These are phyloP conservation scores for Orthosia cruda DNA, from an alignment of 2,888 invertebrate genomes.

Conservation along the genomic window DNA sequence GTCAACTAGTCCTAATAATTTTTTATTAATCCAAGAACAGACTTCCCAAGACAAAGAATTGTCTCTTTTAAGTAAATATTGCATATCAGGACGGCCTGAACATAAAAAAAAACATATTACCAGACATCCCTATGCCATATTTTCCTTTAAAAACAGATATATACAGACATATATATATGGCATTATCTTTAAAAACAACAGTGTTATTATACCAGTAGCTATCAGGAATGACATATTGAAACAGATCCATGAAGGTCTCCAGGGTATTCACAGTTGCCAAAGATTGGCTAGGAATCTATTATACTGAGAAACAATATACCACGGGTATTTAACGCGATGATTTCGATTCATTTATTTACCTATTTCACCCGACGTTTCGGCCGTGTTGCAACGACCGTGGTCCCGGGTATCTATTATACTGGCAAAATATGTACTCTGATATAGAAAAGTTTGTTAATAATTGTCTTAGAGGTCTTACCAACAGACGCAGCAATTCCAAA, in stretches of 20 bases:
- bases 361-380: no score
- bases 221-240: not conserved
- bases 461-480: not conserved
- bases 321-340: no score
- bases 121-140: not conserved
- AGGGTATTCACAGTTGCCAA: slow-evolving; percentile 10
- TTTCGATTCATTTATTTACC: no score
- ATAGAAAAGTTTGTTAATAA: slow-evolving; percentile 4
- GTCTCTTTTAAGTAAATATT: not conserved
- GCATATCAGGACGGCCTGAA: not conserved
- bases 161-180: not conserved
- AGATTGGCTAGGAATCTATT: not conserved
- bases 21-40: not conserved
- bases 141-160: slow-evolving; percentile 7
- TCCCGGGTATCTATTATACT: slow-evolving; percentile 5
- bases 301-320: no score
- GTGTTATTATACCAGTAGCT: not conserved
- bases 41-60: not conserved
- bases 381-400: no score
- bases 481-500: not conserved
- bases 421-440: slow-evolving; percentile 1
- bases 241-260: slow-evolving; percentile 3
- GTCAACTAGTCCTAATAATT: not conserved
- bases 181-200: slow-evolving; percentile 4
- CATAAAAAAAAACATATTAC: not conserved